These are phyloP conservation scores for Diploptera punctata DNA, from an alignment of 2,888 invertebrate genomes.

Conservation along the genomic window DNA sequence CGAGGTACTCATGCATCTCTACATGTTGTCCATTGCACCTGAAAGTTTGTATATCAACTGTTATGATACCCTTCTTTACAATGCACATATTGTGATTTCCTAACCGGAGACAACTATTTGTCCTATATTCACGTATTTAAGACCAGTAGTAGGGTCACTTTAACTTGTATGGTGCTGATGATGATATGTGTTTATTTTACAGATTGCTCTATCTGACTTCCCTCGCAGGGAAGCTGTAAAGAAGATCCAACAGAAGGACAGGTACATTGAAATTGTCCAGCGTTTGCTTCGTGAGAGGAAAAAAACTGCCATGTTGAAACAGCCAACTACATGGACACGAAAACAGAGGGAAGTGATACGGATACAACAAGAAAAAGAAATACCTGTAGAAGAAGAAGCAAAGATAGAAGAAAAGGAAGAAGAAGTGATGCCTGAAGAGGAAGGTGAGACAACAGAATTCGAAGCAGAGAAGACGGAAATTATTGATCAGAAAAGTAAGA, in stretches of 20 bases:
- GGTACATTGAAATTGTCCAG: not conserved
- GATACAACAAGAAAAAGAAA: not conserved
- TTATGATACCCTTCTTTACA: too few relatives aligned
- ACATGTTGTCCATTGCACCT: too few relatives aligned
- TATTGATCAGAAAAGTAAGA: not conserved
- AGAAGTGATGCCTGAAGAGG: not conserved
- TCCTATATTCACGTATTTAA: too few relatives aligned
- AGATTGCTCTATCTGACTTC: too few relatives aligned
- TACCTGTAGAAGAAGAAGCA: not conserved
- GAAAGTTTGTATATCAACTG: too few relatives aligned
- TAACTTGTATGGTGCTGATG: too few relatives aligned
- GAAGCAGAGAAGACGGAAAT: not conserved
- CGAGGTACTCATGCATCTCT: too few relatives aligned
- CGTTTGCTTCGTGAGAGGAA: not conserved
- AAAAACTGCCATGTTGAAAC: not conserved
- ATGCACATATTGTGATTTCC: too few relatives aligned
- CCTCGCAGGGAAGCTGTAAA: too few relatives aligned
- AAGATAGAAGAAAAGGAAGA: not conserved
- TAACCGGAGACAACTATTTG: too few relatives aligned
- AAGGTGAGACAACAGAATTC: not conserved
- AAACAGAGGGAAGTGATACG: not conserved
- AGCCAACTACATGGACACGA: not conserved
- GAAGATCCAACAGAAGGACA: not conserved
- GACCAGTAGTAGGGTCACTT: too few relatives aligned
- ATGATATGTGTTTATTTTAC: too few relatives aligned